Percentiles rank a stretch among this genome's conserved stretches.
phyloP scores from a whole-genome alignment of 2,113 vertebrate species.

The Corythoichthys haematopterus region DNA sequence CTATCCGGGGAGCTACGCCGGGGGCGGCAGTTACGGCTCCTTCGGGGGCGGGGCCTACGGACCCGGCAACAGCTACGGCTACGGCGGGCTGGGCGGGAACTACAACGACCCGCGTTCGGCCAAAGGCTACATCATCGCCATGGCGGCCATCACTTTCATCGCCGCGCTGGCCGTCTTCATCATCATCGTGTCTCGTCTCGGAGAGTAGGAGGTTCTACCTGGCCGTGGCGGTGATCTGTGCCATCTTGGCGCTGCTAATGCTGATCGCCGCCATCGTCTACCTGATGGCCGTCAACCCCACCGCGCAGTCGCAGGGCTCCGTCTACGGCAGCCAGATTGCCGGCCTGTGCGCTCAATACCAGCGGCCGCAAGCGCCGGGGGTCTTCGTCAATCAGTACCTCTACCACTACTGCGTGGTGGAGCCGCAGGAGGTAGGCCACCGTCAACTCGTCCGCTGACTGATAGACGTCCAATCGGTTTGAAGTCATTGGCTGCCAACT shows the following conservation, averaged over 20 bases:
- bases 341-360: constrained; percentile 77
- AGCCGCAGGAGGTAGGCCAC: constrained; percentile 82
- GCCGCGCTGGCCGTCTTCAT: constrained; percentile 74
- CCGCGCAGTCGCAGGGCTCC: constrained; percentile 78
- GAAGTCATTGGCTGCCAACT: too few species aligned
- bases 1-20: constrained; percentile 4
- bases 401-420: constrained; percentile 89
- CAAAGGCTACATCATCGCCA: constrained; percentile 83
- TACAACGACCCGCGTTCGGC: constrained; percentile 79
- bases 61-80: constrained; percentile 58
- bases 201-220: constrained; percentile 81
- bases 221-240: constrained; percentile 71
- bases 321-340: constrained; percentile 70
- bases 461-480: too few species aligned
- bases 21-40: constrained; percentile 15
- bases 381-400: constrained; percentile 80
- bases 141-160: constrained; percentile 80
- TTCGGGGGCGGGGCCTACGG: constrained; percentile 44
- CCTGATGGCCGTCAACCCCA: constrained; percentile 82
- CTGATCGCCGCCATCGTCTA: constrained; percentile 86
- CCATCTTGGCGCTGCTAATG: constrained; percentile 75
- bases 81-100: constrained; percentile 67
- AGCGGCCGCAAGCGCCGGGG: constrained; percentile 45
- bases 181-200: constrained; percentile 71
- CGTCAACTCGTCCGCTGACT: too few species aligned